phyloP scores from a whole-genome alignment of 2,113 vertebrate genomes.

The Platysternon megacephalum region DNA sequence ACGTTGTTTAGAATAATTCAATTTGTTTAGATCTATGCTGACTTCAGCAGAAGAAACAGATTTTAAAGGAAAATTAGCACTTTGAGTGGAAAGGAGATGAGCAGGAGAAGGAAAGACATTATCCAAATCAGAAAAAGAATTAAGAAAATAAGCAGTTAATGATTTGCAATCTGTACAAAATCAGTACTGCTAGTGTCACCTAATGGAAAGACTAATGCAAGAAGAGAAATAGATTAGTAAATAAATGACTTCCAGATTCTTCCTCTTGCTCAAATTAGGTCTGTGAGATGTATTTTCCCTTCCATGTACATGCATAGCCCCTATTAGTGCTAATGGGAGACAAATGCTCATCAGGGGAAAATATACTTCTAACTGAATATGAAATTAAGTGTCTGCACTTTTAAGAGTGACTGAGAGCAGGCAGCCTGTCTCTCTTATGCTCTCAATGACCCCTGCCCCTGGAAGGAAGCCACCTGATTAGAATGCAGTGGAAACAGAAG shows the following conservation, averaged over 20 bases:
- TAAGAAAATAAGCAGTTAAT: slow-evolving; percentile 41
- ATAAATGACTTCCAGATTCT: neutral
- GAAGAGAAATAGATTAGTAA: neutral
- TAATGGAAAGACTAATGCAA: slow-evolving; percentile 8
- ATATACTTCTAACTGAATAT: neutral
- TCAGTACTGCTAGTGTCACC: slow-evolving; percentile 3
- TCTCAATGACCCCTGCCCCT: neutral
- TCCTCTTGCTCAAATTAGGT: neutral
- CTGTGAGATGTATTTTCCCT: fast-evolving
- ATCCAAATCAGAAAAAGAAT: slow-evolving; percentile 38
- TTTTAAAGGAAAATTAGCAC: slow-evolving; percentile 46
- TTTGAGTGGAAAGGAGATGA: slow-evolving; percentile 23
- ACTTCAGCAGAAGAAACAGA: neutral
- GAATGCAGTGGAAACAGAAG: neutral
- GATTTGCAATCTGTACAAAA: slow-evolving; percentile 32
- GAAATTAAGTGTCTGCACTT: neutral
- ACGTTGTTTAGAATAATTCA: neutral
- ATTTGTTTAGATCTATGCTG: slow-evolving; percentile 18
- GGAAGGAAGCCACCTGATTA: neutral
- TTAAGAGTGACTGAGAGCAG: neutral
- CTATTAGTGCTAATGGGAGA: neutral
- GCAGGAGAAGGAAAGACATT: slow-evolving; percentile 45
- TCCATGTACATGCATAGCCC: fast-evolving
- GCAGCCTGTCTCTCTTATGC: neutral
- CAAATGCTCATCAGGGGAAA: neutral